A percentile compares a stretch with the other conserved stretches of the same genome.
Evolutionary conservation across 2,113 vertebrate genomes (phyloP).

Genomic region (Numenius arquata): DNA sequence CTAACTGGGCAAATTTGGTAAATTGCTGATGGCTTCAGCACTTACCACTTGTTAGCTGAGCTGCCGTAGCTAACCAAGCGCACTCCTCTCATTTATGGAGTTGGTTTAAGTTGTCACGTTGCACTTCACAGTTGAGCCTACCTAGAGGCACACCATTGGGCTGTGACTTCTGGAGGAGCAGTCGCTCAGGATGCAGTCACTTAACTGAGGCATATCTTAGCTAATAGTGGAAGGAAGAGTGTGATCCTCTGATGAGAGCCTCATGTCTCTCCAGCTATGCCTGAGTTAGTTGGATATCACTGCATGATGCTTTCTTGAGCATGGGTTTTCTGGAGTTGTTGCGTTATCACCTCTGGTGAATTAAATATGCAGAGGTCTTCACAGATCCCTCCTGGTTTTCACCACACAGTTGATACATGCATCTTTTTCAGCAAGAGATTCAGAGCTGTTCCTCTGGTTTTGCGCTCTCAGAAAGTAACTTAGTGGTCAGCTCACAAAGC

Average conservation of each 20-base stretch:
- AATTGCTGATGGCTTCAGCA: neutral
- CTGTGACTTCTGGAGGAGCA: neutral
- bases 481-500: neutral
- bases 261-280: neutral
- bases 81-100: neutral
- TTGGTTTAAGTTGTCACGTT: neutral
- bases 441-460: neutral
- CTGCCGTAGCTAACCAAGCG: neutral
- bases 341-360: neutral
- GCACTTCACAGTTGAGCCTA: neutral
- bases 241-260: neutral
- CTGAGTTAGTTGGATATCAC: neutral
- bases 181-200: neutral
- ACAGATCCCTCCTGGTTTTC: neutral
- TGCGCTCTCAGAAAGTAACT: neutral
- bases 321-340: neutral
- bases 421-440: neutral
- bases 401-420: neutral
- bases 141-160: neutral
- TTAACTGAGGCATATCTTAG: neutral
- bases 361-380: neutral
- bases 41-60: neutral
- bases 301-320: neutral
- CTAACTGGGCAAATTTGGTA: neutral
- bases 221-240: neutral